Percentiles rank a stretch among this genome's conserved stretches.
phyloP scores from a whole-genome alignment of 2,113 vertebrate genomes.

The Scytalopus superciliaris region DNA sequence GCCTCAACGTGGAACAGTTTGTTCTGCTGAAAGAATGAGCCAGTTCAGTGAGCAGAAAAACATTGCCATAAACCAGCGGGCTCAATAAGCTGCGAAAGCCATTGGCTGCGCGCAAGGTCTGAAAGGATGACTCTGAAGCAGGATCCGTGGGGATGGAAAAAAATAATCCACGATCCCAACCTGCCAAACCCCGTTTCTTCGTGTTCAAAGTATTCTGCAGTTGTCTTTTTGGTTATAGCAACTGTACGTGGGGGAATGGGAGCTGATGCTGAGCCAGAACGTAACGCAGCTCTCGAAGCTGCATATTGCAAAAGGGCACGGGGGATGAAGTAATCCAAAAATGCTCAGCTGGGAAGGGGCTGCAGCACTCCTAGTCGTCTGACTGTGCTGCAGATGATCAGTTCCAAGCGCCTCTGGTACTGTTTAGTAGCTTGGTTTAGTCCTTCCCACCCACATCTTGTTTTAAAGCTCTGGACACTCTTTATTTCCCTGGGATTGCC shows the following conservation, averaged over 20 bases:
- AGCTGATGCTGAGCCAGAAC: slow-evolving; percentile 8
- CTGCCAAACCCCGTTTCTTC: neutral
- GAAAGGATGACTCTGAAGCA: neutral
- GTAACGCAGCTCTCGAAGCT: neutral
- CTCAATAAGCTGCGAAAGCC: slow-evolving; percentile 64
- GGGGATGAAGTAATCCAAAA: slow-evolving; percentile 43
- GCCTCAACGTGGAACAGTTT: slow-evolving; percentile 81
- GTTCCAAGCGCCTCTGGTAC: slow-evolving; percentile 1
- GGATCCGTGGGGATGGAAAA: neutral
- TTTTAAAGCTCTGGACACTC: neutral
- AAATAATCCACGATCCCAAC: neutral
- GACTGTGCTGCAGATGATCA: slow-evolving; percentile 21
- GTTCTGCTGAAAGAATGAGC: slow-evolving; percentile 81
- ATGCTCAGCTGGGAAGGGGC: slow-evolving; percentile 47
- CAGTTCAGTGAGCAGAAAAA: slow-evolving; percentile 83
- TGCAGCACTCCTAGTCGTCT: neutral
- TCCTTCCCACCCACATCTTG: slow-evolving; percentile 16
- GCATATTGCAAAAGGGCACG: slow-evolving; percentile 19
- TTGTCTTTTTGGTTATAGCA: slow-evolving; percentile 16
- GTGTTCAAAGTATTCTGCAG: slow-evolving; percentile 42
- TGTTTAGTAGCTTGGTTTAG: neutral
- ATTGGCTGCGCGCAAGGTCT: slow-evolving; percentile 2
- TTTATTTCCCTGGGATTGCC: neutral
- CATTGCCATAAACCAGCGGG: slow-evolving; percentile 74
- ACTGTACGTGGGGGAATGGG: slow-evolving; percentile 18